Conservation (phyloP, 2,888 invertebrate genomes). For the Drosophila tanythrix region DNA sequence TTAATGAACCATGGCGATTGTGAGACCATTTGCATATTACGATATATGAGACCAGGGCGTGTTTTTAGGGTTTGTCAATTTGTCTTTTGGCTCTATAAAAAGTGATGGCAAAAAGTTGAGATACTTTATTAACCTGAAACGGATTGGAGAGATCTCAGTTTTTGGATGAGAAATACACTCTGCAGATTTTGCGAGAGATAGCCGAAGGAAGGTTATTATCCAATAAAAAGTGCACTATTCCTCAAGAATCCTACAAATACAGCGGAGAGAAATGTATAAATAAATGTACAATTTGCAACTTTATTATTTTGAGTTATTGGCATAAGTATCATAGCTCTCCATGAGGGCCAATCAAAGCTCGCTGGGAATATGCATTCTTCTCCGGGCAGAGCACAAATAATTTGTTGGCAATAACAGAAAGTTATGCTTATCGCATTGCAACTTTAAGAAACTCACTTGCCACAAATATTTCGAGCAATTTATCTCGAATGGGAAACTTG, state of each 20-base stretch:
- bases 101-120: background rate
- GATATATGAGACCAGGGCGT: conserved; percentile 20
- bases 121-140: background rate
- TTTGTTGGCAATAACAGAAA: conserved; percentile 65
- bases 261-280: background rate
- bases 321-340: conserved; percentile 7
- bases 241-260: background rate
- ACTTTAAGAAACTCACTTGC: conserved; percentile 61
- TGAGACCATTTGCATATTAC: conserved; percentile 70
- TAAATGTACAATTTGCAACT: background rate
- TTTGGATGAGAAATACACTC: background rate
- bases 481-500: conserved; percentile 58
- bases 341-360: conserved; percentile 34
- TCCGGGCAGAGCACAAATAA: conserved; percentile 47
- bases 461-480: conserved; percentile 60
- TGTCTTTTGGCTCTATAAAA: conserved; percentile 10
- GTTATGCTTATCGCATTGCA: conserved; percentile 66
- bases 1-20: conserved; percentile 65
- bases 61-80: conserved; percentile 26
- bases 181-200: background rate
- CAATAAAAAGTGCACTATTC: background rate
- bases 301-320: conserved; percentile 6
- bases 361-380: conserved; percentile 21
- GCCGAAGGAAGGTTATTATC: background rate
- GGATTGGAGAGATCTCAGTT: background rate